Conservation (phyloP, 2,797 vertebrate species). For the Pseudocheirus occidentalis region DNA sequence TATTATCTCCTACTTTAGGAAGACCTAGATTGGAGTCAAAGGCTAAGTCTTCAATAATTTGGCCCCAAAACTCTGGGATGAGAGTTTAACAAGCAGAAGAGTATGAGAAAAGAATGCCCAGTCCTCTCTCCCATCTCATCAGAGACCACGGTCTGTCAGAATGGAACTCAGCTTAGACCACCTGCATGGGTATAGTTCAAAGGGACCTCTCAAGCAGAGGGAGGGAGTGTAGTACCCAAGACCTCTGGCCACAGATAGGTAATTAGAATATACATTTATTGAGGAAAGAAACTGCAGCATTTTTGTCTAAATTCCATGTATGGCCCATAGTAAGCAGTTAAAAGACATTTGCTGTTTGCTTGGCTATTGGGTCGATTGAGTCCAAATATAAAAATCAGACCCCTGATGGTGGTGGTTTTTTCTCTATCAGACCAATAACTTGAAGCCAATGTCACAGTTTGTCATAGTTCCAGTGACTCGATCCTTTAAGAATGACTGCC, state of each 20-base stretch:
- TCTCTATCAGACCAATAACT: not conserved
- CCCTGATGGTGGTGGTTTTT: no score
- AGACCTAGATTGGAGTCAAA: not conserved
- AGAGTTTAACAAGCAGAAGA: not conserved
- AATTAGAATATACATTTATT: not conserved
- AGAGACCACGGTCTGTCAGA: not conserved
- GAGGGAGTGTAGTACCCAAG: not conserved
- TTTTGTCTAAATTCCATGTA: not conserved
- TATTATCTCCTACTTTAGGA: not conserved
- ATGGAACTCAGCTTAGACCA: not conserved
- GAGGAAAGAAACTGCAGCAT: not conserved
- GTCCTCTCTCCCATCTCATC: not conserved
- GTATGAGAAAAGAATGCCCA: not conserved
- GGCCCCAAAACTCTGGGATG: not conserved
- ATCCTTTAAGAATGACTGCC: constrained; percentile 20
- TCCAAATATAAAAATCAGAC: not conserved
- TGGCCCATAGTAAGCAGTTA: not conserved
- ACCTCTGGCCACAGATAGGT: not conserved
- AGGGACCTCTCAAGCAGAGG: not conserved
- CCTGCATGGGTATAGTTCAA: not conserved
- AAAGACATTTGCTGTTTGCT: not conserved
- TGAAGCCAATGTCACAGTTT: not conserved
- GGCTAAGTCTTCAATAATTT: not conserved
- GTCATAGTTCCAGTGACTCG: not conserved
- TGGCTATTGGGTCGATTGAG: not conserved